Conservation (phyloP, 2,888 invertebrate species). For the Eupithecia insigniata region DNA sequence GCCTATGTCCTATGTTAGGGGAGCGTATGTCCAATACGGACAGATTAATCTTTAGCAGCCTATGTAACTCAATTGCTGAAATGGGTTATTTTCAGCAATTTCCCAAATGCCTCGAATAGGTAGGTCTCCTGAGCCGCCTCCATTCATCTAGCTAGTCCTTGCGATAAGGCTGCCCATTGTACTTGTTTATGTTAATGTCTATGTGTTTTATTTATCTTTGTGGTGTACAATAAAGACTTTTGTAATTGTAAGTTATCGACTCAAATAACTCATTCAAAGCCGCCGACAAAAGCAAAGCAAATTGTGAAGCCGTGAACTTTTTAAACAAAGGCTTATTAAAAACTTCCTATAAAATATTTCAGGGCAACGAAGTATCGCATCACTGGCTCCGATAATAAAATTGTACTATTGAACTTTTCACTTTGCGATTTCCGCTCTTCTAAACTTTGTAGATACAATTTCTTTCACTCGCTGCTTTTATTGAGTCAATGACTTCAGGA, state of each 20-base stretch:
- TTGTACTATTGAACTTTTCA: constrained; percentile 57
- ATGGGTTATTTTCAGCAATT: too few relatives aligned
- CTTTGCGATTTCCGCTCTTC: constrained; percentile 52
- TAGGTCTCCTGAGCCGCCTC: too few relatives aligned
- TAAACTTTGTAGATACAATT: constrained; percentile 38
- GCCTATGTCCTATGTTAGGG: too few relatives aligned
- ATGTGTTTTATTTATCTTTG: too few relatives aligned
- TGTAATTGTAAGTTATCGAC: background rate
- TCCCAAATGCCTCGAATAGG: too few relatives aligned
- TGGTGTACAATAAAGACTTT: too few relatives aligned
- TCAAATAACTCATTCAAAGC: background rate
- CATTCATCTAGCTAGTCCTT: too few relatives aligned
- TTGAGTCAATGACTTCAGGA: constrained; percentile 21
- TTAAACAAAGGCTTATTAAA: constrained; percentile 23
- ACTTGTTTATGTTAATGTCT: too few relatives aligned
- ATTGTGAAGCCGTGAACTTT: background rate
- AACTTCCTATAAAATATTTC: constrained; percentile 26
- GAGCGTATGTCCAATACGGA: too few relatives aligned
- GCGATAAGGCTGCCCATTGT: too few relatives aligned
- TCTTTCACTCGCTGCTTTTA: constrained; percentile 33
- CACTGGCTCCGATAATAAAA: constrained; percentile 44
- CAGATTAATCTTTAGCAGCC: too few relatives aligned
- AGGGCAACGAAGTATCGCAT: constrained; percentile 18
- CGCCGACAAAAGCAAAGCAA: background rate
- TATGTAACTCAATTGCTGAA: too few relatives aligned